Evolutionary conservation across 2,113 vertebrate species (phyloP), one percentile per base, ranked within the genome.

Genomic region (Paramormyrops kingsleyae): DNA sequence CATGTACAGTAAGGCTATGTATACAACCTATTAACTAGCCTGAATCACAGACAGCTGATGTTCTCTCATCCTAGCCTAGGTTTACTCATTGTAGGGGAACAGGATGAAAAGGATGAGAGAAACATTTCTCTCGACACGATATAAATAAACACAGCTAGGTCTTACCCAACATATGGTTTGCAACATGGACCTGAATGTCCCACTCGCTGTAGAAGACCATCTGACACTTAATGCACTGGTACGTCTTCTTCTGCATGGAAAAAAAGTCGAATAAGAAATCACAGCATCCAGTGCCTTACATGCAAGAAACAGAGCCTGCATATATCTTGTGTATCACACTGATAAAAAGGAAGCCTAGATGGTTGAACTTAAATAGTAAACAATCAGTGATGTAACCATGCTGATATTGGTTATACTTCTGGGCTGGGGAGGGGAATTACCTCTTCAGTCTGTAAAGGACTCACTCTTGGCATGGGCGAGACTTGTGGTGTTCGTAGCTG

Each of bases 121-220:
- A 9, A 70, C 24, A 70, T 66, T 44, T 27, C 52, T 47, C 77
- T 84, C 5, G 44, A 84, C 52, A 84, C 13, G 7, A 53, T 56
- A 47, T 31, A 89, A 74, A 88, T 19, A 27, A 83, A 13, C 44
- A 31, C 24, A 80, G 19, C 56, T 24, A 27, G 53, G 15, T 96
- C 99, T 97, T 97, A 99, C 99, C 99, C 93, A 99, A 98, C 99
- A 99, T 99, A 95, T 99, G 99, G 93, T 99, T 99, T 95, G 99
- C 99, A 94, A 99, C 99, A 91, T 99, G 99, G 93, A 99, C 99
- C 94, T 99, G 99, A 94, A 99, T 99, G 95, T 99, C 99, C 98
- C 99, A 99, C 95, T 99, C 98, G 92, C 98, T 99, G 97, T 99
- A 99, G 97, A 99, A 99, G 93, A 99, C 98, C 99, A 99, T 99